A percentile compares a stretch with the other conserved stretches of the same genome.
Conservation (phyloP, 2,797 vertebrate species). For the Coracias cyanogaster region DNA sequence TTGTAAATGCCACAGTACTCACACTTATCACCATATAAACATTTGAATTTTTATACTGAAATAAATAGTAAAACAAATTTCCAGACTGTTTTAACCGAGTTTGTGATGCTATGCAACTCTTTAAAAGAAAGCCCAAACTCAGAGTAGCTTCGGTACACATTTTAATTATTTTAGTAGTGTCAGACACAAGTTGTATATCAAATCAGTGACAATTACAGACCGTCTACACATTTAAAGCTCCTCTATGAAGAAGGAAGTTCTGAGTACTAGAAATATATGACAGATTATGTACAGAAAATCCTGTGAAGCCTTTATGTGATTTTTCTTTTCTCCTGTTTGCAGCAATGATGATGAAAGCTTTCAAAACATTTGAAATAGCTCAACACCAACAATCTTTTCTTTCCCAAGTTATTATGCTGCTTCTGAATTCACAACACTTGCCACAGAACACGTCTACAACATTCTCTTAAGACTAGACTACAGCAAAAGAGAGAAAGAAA, state of each 20-base stretch:
- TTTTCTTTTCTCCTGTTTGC: background rate
- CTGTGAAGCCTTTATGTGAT: background rate
- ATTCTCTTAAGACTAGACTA: background rate
- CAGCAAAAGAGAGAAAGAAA: background rate
- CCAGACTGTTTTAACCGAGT: background rate
- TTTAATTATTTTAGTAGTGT: background rate
- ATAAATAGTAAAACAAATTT: background rate
- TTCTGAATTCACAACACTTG: conserved; percentile 43
- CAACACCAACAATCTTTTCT: conserved; percentile 40
- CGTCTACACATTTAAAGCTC: background rate
- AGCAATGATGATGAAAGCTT: conserved; percentile 41
- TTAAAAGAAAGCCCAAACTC: background rate
- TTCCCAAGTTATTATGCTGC: conserved; percentile 23
- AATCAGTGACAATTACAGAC: background rate
- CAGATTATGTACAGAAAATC: conserved; percentile 9
- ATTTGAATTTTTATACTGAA: background rate
- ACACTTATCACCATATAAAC: background rate
- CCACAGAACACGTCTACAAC: background rate
- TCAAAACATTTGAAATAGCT: conserved; percentile 61
- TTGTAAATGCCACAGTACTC: background rate
- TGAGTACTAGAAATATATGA: background rate
- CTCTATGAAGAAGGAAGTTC: background rate
- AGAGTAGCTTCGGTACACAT: background rate
- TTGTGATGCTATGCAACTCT: background rate
- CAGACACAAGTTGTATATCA: background rate